These are phyloP conservation scores for Sebastiscus tertius DNA, from an alignment of 2,797 vertebrate species.

Conservation along the genomic window DNA sequence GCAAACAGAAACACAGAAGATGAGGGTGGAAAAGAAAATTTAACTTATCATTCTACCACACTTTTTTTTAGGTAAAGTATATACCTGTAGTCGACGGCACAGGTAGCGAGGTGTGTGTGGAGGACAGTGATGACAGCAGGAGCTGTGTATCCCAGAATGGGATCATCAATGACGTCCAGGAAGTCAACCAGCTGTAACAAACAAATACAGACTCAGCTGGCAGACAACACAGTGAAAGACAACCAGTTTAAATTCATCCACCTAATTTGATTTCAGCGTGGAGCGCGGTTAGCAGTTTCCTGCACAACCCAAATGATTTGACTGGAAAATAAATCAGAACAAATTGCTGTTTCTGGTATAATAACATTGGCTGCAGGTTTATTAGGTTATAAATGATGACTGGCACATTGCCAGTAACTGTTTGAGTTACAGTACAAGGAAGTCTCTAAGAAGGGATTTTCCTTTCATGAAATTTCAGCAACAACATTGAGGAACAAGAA, in stretches of 20 bases:
- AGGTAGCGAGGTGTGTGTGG: conserved; percentile 91
- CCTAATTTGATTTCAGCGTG: neutral
- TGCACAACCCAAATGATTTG: neutral
- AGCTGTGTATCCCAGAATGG: conserved; percentile 91
- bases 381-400: neutral
- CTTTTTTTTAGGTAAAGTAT: neutral
- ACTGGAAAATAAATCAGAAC: neutral
- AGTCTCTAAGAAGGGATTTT: neutral
- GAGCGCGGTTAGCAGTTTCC: neutral
- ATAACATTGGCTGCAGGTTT: neutral
- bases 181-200: conserved; percentile 88
- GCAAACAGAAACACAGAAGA: neutral
- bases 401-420: neutral
- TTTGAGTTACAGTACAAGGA: neutral
- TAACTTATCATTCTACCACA: neutral
- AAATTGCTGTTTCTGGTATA: neutral
- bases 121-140: conserved; percentile 91
- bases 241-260: neutral
- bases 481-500: neutral
- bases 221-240: neutral
- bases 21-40: neutral
- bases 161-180: conserved; percentile 91
- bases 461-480: neutral
- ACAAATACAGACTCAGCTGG: neutral
- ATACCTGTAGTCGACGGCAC: conserved; percentile 93